A percentile compares a stretch with the other conserved stretches of the same genome.
Evolutionary conservation across 2,797 vertebrate species (phyloP).

Genomic region (Neoniphon sammara): DNA sequence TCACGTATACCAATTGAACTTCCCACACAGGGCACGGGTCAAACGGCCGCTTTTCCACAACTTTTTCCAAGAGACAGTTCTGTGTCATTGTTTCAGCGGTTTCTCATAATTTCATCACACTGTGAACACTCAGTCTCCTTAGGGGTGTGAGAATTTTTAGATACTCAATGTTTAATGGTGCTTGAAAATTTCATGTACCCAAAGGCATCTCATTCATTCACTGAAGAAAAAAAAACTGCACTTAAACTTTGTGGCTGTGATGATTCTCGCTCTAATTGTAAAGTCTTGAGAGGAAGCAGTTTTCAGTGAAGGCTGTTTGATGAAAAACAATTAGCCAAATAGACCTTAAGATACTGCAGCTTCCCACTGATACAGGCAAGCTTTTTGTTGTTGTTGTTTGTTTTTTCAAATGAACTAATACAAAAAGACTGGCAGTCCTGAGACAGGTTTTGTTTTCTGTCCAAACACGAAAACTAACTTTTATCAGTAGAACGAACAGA

Average conservation of each 20-base stretch:
- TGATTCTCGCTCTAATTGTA: constrained; percentile 2
- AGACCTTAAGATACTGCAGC: too few species aligned
- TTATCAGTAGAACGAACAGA: too few species aligned
- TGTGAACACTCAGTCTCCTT: constrained; percentile 1
- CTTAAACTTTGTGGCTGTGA: background rate
- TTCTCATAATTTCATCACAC: constrained; percentile 26
- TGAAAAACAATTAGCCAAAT: background rate
- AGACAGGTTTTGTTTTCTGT: too few species aligned
- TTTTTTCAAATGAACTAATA: too few species aligned
- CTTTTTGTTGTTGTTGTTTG: too few species aligned
- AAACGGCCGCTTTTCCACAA: background rate
- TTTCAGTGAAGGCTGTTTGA: background rate
- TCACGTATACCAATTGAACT: background rate
- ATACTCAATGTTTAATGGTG: constrained; percentile 28
- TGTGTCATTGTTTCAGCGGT: constrained; percentile 6
- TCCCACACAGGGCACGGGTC: background rate
- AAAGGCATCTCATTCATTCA: constrained; percentile 22
- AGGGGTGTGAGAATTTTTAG: constrained; percentile 7
- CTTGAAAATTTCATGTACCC: constrained; percentile 28
- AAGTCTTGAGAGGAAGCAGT: background rate
- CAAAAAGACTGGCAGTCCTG: too few species aligned
- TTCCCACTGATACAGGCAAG: too few species aligned
- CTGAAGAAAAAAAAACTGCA: background rate
- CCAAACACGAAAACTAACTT: too few species aligned
- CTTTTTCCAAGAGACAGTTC: background rate